Conservation (phyloP, 2,797 vertebrate species). For the Alosa sapidissima region DNA sequence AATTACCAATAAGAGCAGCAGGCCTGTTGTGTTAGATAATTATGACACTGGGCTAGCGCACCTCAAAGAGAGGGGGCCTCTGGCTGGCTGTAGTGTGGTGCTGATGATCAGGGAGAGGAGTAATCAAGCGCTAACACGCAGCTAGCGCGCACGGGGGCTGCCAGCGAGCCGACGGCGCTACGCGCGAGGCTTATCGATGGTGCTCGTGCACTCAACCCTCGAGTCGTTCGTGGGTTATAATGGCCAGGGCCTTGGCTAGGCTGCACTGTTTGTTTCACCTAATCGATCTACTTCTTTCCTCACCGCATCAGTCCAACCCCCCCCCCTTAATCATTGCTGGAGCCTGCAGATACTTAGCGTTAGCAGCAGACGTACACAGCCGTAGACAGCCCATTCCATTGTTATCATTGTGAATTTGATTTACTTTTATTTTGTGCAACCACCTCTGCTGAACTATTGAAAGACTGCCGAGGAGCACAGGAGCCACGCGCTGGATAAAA, state of each 20-base stretch:
- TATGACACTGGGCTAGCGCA: slow-evolving; percentile 84
- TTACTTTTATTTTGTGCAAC: slow-evolving; percentile 73
- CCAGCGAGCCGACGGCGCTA: slow-evolving; percentile 31
- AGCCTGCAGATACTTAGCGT: slow-evolving; percentile 12
- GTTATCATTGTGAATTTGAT: slow-evolving; percentile 67
- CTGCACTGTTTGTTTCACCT: slow-evolving; percentile 60
- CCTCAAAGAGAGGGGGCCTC: slow-evolving; percentile 74
- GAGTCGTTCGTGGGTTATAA: slow-evolving; percentile 56
- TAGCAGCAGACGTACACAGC: background rate
- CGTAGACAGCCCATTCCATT: slow-evolving; percentile 8
- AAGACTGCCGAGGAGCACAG: slow-evolving; percentile 57
- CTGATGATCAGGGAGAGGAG: slow-evolving; percentile 70
- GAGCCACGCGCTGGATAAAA: slow-evolving; percentile 55
- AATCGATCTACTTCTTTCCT: slow-evolving; percentile 76
- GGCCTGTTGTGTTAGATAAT: slow-evolving; percentile 91
- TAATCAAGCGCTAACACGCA: slow-evolving; percentile 56
- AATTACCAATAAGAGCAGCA: slow-evolving; percentile 97
- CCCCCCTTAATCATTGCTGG: slow-evolving; percentile 41
- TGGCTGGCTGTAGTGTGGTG: slow-evolving; percentile 78
- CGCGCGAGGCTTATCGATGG: slow-evolving; percentile 53
- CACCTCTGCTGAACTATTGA: slow-evolving; percentile 72
- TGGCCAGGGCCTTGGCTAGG: slow-evolving; percentile 65
- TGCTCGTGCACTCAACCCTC: slow-evolving; percentile 29
- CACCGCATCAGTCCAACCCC: slow-evolving; percentile 67
- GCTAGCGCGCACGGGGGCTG: slow-evolving; percentile 34